Conservation (phyloP, 1,140 invertebrate genomes). For the Plodia interpunctella region DNA sequence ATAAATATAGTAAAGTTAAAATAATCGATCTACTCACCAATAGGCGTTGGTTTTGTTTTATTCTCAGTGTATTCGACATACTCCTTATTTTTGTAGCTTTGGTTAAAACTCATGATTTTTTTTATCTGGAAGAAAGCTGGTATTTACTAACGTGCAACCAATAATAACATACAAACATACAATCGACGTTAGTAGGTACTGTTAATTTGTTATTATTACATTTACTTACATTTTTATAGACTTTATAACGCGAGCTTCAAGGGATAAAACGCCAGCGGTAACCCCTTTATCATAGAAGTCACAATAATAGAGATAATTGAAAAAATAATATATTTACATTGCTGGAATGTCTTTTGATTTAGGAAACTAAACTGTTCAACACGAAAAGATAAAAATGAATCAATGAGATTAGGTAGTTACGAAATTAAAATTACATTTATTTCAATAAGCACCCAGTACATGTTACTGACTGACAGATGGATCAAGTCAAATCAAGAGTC, state of each 20-base stretch:
- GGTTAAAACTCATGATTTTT: constrained; percentile 50
- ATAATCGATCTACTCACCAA: constrained; percentile 39
- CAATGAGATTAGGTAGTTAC: too few species aligned
- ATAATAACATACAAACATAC: not conserved
- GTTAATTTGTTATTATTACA: too few species aligned
- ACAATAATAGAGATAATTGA: not conserved
- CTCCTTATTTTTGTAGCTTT: constrained; percentile 59
- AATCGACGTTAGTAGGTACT: too few species aligned
- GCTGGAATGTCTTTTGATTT: too few species aligned
- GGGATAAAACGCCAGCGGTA: not conserved
- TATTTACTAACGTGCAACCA: not conserved
- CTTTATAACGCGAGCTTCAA: not conserved
- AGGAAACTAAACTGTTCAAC: too few species aligned
- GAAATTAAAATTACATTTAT: too few species aligned
- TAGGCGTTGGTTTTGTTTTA: constrained; percentile 55
- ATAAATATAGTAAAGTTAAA: constrained; percentile 10
- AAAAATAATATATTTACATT: too few species aligned
- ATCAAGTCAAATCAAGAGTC: too few species aligned
- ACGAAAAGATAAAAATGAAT: too few species aligned
- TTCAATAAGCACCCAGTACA: too few species aligned
- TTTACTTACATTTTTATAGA: not conserved
- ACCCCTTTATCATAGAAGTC: not conserved
- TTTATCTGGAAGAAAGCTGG: not conserved
- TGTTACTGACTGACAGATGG: too few species aligned
- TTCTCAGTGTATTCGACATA: constrained; percentile 42